Evolutionary conservation across 2,888 invertebrate genomes (phyloP).

Genomic region (Pseudanteris insignis): DNA sequence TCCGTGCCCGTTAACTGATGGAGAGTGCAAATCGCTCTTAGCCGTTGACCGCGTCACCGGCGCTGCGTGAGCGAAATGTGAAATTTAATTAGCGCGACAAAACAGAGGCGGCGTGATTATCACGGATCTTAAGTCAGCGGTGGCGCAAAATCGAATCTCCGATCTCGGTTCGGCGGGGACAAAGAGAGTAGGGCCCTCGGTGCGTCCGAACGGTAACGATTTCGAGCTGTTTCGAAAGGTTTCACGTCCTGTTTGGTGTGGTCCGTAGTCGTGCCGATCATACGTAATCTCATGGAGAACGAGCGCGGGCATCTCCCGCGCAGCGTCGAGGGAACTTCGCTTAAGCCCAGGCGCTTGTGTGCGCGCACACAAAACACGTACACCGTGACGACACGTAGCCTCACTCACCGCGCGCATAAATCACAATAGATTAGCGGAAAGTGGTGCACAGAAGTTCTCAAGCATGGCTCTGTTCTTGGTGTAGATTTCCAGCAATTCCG

Average conservation of each 20-base stretch:
- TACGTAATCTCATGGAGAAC: slow-evolving; percentile 65
- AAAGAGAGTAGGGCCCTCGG: slow-evolving; percentile 1
- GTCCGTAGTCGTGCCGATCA: slow-evolving; percentile 56
- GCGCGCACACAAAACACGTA: slow-evolving; percentile 9
- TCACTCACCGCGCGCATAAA: slow-evolving; percentile 65
- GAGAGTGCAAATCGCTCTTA: too few species aligned
- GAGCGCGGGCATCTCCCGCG: slow-evolving; percentile 58
- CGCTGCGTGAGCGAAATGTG: slow-evolving; percentile 2
- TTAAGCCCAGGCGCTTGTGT: slow-evolving; percentile 50
- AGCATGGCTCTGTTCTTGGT: slow-evolving; percentile 55
- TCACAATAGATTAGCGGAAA: slow-evolving; percentile 65
- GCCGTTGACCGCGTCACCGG: slow-evolving; percentile 1
- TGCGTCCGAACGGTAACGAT: slow-evolving; percentile 37
- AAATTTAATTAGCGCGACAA: slow-evolving; percentile 38
- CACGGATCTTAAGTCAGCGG: slow-evolving; percentile 41
- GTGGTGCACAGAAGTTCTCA: slow-evolving; percentile 63
- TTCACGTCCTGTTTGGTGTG: slow-evolving; percentile 58
- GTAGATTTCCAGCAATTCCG: slow-evolving; percentile 44
- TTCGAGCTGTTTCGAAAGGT: slow-evolving; percentile 52
- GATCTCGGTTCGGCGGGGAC: slow-evolving; percentile 21
- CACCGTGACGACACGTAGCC: slow-evolving; percentile 49
- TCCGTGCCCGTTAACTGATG: too few species aligned
- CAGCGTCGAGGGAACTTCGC: slow-evolving; percentile 46
- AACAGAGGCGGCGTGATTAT: slow-evolving; percentile 35
- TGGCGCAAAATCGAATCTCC: slow-evolving; percentile 38